phyloP scores from a whole-genome alignment of 64 coral and sea anemone genomes.

The Stichodactyla helianthus region DNA sequence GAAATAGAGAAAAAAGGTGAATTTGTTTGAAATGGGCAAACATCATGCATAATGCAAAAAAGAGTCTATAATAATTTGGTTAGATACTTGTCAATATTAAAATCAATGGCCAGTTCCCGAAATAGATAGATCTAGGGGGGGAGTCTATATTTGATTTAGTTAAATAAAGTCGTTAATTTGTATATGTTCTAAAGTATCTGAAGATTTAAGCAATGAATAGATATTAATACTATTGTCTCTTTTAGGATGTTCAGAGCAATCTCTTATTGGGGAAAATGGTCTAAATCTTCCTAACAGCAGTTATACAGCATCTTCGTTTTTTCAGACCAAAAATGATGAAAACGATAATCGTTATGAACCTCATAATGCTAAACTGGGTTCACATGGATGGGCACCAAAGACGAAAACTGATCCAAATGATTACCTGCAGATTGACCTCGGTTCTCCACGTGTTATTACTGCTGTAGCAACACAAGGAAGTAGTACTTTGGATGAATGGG shows the following conservation, averaged over 20 bases:
- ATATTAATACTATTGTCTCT: too few species aligned
- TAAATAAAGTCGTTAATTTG: too few species aligned
- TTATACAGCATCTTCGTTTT: neutral
- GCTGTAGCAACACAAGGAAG: constrained; percentile 39
- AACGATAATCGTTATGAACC: neutral
- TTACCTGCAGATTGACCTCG: constrained; percentile 22
- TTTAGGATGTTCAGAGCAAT: neutral
- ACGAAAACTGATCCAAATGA: neutral
- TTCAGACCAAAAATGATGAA: neutral
- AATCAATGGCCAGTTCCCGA: too few species aligned
- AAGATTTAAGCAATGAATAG: too few species aligned
- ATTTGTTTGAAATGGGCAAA: too few species aligned
- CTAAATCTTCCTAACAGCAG: neutral
- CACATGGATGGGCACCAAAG: neutral
- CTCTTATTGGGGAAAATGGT: neutral
- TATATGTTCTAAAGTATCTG: too few species aligned
- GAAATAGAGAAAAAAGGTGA: too few species aligned
- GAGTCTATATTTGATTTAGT: too few species aligned
- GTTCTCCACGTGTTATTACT: neutral
- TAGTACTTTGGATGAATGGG: neutral
- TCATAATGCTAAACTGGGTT: neutral
- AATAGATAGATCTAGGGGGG: too few species aligned
- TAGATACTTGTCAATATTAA: too few species aligned
- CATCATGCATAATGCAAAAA: too few species aligned
- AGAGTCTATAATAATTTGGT: too few species aligned